Evolutionary conservation across 2,888 invertebrate genomes (phyloP).

Genomic region (Diloba caeruleocephala): DNA sequence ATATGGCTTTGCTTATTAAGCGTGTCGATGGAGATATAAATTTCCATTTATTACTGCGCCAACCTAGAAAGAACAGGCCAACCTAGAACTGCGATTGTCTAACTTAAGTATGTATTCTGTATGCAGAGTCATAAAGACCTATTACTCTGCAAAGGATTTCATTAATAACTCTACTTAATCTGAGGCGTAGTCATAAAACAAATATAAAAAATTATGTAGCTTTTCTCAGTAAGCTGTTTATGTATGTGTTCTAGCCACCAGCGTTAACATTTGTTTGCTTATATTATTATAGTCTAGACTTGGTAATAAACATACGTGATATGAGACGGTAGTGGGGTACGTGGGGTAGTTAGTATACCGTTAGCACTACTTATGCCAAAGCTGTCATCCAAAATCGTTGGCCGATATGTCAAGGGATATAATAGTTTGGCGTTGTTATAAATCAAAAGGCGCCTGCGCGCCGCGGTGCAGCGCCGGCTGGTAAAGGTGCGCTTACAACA

Average conservation of each 20-base stretch:
- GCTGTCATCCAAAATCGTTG: slow-evolving; percentile 47
- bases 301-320: slow-evolving; percentile 41
- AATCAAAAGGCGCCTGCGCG: slow-evolving; percentile 75
- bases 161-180: slow-evolving; percentile 37
- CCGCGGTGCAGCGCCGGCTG: slow-evolving; percentile 31
- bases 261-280: slow-evolving; percentile 43
- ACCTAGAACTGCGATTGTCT: slow-evolving; percentile 36
- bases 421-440: slow-evolving; percentile 75
- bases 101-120: slow-evolving; percentile 19
- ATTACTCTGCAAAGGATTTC: slow-evolving; percentile 29
- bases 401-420: slow-evolving; percentile 61
- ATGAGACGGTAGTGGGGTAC: slow-evolving; percentile 22
- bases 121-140: slow-evolving; percentile 29
- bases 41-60: slow-evolving; percentile 43
- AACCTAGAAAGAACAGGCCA: slow-evolving; percentile 36
- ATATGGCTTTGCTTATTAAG: slow-evolving; percentile 40
- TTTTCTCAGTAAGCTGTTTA: slow-evolving; percentile 45
- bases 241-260: slow-evolving; percentile 45
- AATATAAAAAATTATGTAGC: slow-evolving; percentile 36
- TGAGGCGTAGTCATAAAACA: slow-evolving; percentile 29
- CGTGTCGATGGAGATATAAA: slow-evolving; percentile 40
- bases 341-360: slow-evolving; percentile 50
- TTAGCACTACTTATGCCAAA: slow-evolving; percentile 48
- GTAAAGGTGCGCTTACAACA: slow-evolving; percentile 31
- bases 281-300: slow-evolving; percentile 32